phyloP scores from a whole-genome alignment of 2,888 invertebrate species.

The Nomada fabriciana region DNA sequence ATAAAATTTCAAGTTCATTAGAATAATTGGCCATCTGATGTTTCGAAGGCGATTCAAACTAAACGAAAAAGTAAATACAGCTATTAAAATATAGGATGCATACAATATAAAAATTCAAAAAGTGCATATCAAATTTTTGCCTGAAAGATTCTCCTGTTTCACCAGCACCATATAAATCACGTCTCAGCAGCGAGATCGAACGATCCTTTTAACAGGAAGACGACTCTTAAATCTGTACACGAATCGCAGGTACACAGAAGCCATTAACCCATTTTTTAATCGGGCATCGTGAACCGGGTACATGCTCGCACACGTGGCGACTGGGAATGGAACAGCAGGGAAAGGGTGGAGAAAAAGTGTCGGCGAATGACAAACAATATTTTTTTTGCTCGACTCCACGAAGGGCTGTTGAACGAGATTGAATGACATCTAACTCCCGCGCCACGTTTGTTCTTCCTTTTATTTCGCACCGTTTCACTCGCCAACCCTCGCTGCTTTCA shows the following conservation, averaged over 20 bases:
- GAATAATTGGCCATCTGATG: too few species aligned
- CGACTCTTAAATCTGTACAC: not conserved
- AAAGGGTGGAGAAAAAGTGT: conserved; percentile 27
- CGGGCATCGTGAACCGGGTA: conserved; percentile 16
- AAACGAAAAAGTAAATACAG: too few species aligned
- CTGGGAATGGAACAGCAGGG: conserved; percentile 30
- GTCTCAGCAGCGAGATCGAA: not conserved
- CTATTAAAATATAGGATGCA: too few species aligned
- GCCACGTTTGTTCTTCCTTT: conserved; percentile 47
- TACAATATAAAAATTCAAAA: too few species aligned
- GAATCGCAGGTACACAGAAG: not conserved
- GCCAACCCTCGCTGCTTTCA: not conserved
- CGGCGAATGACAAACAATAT: conserved; percentile 58
- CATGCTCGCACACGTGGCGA: conserved; percentile 1
- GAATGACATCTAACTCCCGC: conserved; percentile 53
- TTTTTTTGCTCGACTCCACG: conserved; percentile 42
- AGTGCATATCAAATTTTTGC: too few species aligned
- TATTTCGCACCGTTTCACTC: conserved; percentile 50
- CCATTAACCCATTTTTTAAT: conserved; percentile 42
- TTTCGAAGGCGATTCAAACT: too few species aligned
- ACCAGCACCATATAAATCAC: too few species aligned
- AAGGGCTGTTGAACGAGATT: conserved; percentile 53
- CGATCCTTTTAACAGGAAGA: too few species aligned
- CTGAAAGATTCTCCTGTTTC: too few species aligned
- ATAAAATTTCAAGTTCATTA: too few species aligned